Base-by-base conservation (phyloP, 2,888 invertebrate species). In the Ptilodon capucinus region DNA sequence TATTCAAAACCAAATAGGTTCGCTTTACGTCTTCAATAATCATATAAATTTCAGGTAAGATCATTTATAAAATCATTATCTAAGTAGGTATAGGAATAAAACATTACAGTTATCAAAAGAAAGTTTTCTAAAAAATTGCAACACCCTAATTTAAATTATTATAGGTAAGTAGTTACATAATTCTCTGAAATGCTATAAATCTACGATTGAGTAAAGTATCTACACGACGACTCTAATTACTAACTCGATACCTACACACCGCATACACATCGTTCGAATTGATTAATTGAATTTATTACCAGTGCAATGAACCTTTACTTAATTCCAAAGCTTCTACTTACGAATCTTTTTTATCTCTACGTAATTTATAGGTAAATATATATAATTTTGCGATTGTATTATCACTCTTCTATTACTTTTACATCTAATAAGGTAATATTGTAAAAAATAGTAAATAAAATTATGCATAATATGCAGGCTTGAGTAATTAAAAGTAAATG, bases 91-190 rank as follows among this genome's bases (percentile, higher is more conserved):
- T 57, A 60, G 73, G 77, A n/a, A 71, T 81, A 82, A 79, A 80
- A 83, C 64, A 68, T 72, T 72, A 74, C 68, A 67, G 58, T 74
- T 86, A 88, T 87, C 86, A 88, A 88, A 90, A 87, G 86, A 89
- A 87, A 80, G 60, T 74, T 64, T 61, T 88, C 86, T 79, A 87
- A 87, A 87, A 80, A 76, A 81, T 71, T 68, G 63, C 74, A 76
- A 73, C 70, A 76, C 76, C 64, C 63, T 64, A 69, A 74, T 68
- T 59, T 63, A 48, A 61, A 48, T 57, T 64, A 54, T 40, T 47
- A 48, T 44, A 53, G n/a, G 13, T 54, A 8, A 6, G 8, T 6
- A 23, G 2, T 8, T 23, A 23, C 23, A 9, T 23, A 54, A 54
- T 50, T 68, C 57, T 54, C 74, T 77, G 81, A 81, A 42, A 54